Evolutionary conservation across 2,113 vertebrate species (phyloP), one percentile per base, ranked within the genome.

Genomic region (Patagioenas fasciata): DNA sequence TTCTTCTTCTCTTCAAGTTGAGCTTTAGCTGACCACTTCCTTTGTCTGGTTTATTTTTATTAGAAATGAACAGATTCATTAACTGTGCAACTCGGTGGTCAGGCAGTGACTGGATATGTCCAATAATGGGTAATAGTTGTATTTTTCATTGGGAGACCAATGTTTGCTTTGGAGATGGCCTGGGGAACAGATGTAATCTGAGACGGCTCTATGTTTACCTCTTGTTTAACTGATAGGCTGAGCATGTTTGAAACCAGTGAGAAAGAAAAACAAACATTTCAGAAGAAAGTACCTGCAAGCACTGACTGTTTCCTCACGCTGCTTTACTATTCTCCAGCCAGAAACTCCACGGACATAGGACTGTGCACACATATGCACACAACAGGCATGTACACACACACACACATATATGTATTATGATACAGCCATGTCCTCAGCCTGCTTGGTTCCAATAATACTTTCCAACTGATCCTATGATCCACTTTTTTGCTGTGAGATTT

Each of bases 21-120:
- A 82, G 92, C 87, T 92, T 93, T 90, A 98, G 98, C 98, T 98
- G 98, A 98, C 98, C 98, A 98, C 98, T 99, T 99, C 98, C 98
- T 99, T 97, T 97, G 95, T 97, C 95, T 95, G 97, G 98, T 99
- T 99, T 99, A 98, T 99, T 99, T 99, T 98, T 98, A 98, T 99
- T 99, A 98, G 98, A 98, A 98, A 98, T 98, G 98, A 98, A 96
- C 97, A 97, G 98, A 98, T 98, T 98, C 97, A 97, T 98, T 98
- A 98, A 97, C 96, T 91, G 92, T 96, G 97, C 97, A 92, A 94
- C 95, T 98, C 83, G 69, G 96, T 97, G 97, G 98, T 97, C 97
- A 98, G 96, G 97, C 96, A 94, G 85, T 77, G 98, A 97, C 97
- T 94, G 95, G 98, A 94, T 98, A 94, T 95, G 92, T 96, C 98